A percentile compares a stretch with the other conserved stretches of the same genome.
Evolutionary conservation across 2,113 vertebrate genomes (phyloP).

Genomic region (Pyxicephalus adspersus): DNA sequence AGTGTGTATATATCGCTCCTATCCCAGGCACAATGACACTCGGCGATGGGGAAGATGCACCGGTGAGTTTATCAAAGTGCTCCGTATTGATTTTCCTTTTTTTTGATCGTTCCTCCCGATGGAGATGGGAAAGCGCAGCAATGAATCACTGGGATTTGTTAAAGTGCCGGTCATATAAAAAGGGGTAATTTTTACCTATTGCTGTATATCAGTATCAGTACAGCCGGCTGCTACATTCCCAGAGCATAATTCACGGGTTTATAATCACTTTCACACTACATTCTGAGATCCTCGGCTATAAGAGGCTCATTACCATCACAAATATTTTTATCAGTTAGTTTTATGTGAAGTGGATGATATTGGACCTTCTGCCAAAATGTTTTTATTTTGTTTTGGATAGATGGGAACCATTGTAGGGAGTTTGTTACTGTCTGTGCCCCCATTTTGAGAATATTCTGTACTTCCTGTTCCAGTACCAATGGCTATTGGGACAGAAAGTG

Average conservation of each 20-base stretch:
- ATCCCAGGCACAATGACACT: not conserved
- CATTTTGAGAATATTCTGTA: too few relatives aligned
- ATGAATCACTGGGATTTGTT: slow-evolving; percentile 23
- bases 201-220: not conserved
- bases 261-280: not conserved
- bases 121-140: not conserved
- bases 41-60: not conserved
- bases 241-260: not conserved
- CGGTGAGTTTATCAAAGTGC: slow-evolving; percentile 8
- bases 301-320: not conserved
- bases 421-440: too few relatives aligned
- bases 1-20: not conserved
- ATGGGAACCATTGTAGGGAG: too few relatives aligned
- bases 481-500: too few relatives aligned
- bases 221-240: not conserved
- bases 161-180: slow-evolving; percentile 1
- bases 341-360: too few relatives aligned
- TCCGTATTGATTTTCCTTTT: not conserved
- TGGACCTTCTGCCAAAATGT: too few relatives aligned
- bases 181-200: not conserved
- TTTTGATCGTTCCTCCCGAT: not conserved
- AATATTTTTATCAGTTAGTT: too few relatives aligned
- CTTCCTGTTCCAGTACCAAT: too few relatives aligned
- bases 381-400: too few relatives aligned
- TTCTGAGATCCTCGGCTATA: not conserved